Percentiles rank a stretch among this genome's conserved stretches.
Conservation (phyloP, 2,797 vertebrate genomes). For the Chloroceryle amazona region DNA sequence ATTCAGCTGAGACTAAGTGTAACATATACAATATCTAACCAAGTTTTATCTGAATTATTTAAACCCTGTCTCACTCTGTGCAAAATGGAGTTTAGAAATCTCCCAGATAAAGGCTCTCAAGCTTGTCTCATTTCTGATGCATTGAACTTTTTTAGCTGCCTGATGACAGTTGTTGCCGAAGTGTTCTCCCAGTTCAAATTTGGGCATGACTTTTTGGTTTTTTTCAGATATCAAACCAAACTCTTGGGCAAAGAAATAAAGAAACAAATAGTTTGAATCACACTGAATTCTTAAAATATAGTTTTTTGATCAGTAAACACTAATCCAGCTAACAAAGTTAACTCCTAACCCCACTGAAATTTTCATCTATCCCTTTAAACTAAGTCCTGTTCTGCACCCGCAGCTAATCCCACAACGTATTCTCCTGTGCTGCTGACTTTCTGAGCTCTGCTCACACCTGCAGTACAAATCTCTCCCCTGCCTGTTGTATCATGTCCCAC, state of each 20-base stretch:
- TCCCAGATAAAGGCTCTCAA: not conserved
- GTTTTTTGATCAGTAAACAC: not conserved
- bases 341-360: not conserved
- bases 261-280: not conserved
- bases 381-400: not conserved
- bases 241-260: not conserved
- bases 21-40: not conserved
- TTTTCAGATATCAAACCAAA: not conserved
- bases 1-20: not conserved
- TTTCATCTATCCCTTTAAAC: not conserved
- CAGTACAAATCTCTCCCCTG: not conserved
- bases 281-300: not conserved
- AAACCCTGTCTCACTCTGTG: not conserved
- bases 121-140: not conserved
- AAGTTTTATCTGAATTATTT: not conserved
- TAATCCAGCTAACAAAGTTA: not conserved
- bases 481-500: rapidly evolving
- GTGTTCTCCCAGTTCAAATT: not conserved
- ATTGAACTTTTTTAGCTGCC: not conserved
- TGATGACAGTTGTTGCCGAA: not conserved
- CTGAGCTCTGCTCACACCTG: not conserved
- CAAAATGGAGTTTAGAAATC: not conserved
- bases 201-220: not conserved
- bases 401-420: not conserved
- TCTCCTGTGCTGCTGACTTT: not conserved